Conservation (phyloP, 2,113 vertebrate genomes). For the Rafetus swinhoei region DNA sequence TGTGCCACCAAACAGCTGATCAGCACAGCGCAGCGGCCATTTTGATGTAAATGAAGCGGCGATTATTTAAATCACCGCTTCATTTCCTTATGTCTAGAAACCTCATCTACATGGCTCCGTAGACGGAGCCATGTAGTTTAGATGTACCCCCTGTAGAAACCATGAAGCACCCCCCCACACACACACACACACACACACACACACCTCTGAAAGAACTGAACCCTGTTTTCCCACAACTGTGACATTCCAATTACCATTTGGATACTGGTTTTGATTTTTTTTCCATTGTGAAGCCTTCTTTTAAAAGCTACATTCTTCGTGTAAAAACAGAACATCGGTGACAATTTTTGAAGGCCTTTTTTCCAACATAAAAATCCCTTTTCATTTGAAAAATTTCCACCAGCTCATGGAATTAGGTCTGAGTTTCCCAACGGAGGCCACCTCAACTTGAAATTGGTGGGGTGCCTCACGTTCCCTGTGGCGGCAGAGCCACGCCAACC, state of each 20-base stretch:
- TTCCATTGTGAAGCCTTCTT: background rate
- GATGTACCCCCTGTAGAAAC: too few relatives aligned
- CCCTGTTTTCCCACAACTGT: background rate
- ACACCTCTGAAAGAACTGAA: background rate
- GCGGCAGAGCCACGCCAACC: rapidly evolving
- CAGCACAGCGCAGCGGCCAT: too few relatives aligned
- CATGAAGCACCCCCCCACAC: too few relatives aligned
- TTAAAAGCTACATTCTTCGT: background rate
- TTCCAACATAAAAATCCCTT: background rate
- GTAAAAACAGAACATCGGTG: background rate
- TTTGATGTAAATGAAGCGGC: too few relatives aligned
- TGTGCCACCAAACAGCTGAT: too few relatives aligned
- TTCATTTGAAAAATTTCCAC: slow-evolving; percentile 11
- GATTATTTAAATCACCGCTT: too few relatives aligned
- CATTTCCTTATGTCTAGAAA: too few relatives aligned
- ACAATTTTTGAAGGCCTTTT: background rate
- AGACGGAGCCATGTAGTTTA: too few relatives aligned
- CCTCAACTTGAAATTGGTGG: background rate
- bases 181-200: too few relatives aligned
- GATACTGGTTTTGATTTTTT: background rate
- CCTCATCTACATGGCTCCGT: too few relatives aligned
- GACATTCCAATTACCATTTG: background rate
- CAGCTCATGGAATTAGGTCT: background rate
- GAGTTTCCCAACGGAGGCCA: background rate
- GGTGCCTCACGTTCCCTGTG: background rate